Base-by-base conservation (phyloP, 2,888 invertebrate genomes). In the Platypus cylindrus region DNA sequence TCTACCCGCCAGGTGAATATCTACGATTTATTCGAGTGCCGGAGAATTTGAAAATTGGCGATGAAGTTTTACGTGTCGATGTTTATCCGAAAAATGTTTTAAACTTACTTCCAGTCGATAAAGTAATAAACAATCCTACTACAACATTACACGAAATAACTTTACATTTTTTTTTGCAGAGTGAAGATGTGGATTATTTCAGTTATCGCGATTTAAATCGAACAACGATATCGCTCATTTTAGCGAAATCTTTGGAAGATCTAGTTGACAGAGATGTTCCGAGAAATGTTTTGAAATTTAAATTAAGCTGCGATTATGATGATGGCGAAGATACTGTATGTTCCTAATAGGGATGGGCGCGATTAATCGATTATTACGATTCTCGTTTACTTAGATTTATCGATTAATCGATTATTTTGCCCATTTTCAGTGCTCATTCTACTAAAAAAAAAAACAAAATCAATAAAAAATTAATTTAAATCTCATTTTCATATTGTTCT, bases 21-120 rank as follows among this genome's bases (percentile, higher is more conserved):
- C 65, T 86, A 43, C 74, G 84, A 50, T 87, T 87, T 54, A 83
- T 87, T 38, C 70, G 87, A 46, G 78, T 87, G 45, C 83, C 85
- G 4, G 87, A 87, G 59, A 82, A 84, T 58, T 64, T 84, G 4
- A 66, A 67, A 38, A 73, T 83, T 2, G 86, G 85, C 8, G 76
- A 78, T 34, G 83, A 85, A 58, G 78, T 87, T 8, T 65, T 87
- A 16, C 68, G 70, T 43, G 68, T 87, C 4, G 80, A 85, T 63
- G 86, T 86, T n/a, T 79, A 82, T 65, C 86, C 87, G 4, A 73
- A 84, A 58, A 72, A 73, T 45, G 78, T 78, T 55, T 65, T 83
- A 31, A 71, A 70, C 40, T 65, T 83, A 20, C 77, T 78, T 54
- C 72, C 82, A 1, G 73, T 81, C 12, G 81, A 81, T 53, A 69